Base-by-base conservation (phyloP, 2,113 vertebrate species). In the Pogonocichla stellata region DNA sequence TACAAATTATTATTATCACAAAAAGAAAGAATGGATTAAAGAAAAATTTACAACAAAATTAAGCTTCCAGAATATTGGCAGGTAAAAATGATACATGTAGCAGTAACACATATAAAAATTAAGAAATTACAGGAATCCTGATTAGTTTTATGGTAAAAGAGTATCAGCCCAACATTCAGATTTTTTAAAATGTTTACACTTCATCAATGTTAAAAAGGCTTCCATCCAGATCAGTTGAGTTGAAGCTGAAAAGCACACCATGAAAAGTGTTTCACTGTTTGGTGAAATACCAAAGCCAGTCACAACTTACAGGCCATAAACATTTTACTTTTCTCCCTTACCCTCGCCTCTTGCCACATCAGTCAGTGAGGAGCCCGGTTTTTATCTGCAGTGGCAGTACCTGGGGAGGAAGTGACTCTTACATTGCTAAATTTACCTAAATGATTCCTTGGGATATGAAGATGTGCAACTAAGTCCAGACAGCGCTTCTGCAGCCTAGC, bases 331-430 rank as follows among this genome's bases (percentile, higher is more conserved):
- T 36, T 38, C 15, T 26, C 19, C 6, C 13, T 28, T 28, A 45
- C 14, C 10, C 14, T 73, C 18, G 28, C 9, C 5, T n/a, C 25
- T n/a, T 86, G 26, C 53, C 24, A 3, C 12, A 29, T 28, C n/a
- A 53, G 34, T 26, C 29, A 29, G 10, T 24, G 38, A 26, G 22
- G 51, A 64, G 4, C 31, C 18, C 0, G 1, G 0, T 42, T 88
- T 43, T 69, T 38, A 58, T 29, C n/a, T 20, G 10, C 19, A 64
- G 8, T 18, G 47, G 10, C 19, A 34, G 14, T 9, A 38, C 4
- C 51, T 51, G 14, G 0, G 8, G 16, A 58, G 12, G 20, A 61
- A 42, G 16, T 7, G 8, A 34, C 42, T 50, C 29, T 84, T 29
- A 7, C 5, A 19, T 12, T 60, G 23, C 9, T 56, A 34, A 83